phyloP scores from a whole-genome alignment of 2,113 vertebrate genomes.

The Platichthys flesus region DNA sequence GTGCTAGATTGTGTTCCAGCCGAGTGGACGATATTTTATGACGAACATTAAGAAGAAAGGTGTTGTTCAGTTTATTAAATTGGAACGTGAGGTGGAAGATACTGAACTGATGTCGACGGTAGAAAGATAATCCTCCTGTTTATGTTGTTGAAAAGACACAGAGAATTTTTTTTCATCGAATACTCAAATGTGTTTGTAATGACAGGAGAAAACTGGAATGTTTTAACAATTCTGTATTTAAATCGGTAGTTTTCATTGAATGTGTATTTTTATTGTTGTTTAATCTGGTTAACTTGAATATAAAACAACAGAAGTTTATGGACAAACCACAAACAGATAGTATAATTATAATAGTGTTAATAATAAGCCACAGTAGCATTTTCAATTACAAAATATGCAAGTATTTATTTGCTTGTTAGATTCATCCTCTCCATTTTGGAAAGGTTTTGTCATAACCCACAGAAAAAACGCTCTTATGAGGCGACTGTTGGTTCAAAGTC shows the following conservation, averaged over 20 bases:
- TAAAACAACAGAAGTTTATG: too few species aligned
- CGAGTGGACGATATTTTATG: constrained; percentile 5
- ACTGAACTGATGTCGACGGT: background rate
- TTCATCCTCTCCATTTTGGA: background rate
- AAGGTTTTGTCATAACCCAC: background rate
- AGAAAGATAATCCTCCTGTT: background rate
- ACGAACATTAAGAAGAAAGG: background rate
- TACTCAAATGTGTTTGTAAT: too few species aligned
- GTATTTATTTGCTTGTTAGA: background rate
- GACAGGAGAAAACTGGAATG: too few species aligned
- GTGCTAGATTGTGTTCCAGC: background rate
- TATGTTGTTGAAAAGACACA: background rate
- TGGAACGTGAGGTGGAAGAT: background rate
- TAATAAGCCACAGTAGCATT: background rate
- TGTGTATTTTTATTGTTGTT: background rate
- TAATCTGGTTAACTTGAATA: too few species aligned
- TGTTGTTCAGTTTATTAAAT: background rate
- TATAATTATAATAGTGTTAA: too few species aligned
- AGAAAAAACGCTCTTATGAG: background rate
- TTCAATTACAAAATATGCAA: background rate
- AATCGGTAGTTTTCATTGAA: background rate
- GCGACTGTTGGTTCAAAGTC: background rate
- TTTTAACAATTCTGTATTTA: too few species aligned
- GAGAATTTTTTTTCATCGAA: background rate
- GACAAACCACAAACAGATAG: background rate